Conservation (phyloP, 2,888 invertebrate genomes). For the Brenthis hecate region DNA sequence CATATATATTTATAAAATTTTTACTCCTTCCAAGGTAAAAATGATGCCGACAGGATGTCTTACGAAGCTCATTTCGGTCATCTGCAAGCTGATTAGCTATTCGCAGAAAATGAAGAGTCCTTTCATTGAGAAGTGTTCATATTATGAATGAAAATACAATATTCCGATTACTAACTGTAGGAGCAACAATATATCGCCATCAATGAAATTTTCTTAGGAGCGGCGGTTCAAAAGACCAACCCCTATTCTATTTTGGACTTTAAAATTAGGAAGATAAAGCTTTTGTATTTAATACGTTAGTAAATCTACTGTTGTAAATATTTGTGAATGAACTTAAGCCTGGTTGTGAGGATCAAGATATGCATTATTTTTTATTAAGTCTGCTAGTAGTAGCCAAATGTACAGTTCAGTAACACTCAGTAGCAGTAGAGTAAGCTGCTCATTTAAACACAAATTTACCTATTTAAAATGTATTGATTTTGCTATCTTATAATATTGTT, state of each 20-base stretch:
- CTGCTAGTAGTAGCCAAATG: conserved; percentile 25
- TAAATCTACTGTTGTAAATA: conserved; percentile 69
- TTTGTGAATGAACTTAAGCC: conserved; percentile 63
- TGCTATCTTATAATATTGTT: not conserved
- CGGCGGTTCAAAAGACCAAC: conserved; percentile 41
- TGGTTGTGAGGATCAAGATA: conserved; percentile 28
- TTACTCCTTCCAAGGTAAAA: no score
- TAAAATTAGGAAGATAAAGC: conserved; percentile 1
- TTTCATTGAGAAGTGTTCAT: conserved; percentile 20
- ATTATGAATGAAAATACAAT: conserved; percentile 41
- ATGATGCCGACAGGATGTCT: no score
- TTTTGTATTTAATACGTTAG: conserved; percentile 21
- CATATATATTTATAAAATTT: no score
- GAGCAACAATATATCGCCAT: conserved; percentile 46
- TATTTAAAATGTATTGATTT: conserved; percentile 15
- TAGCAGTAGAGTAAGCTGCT: conserved; percentile 1
- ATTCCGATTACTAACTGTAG: conserved; percentile 38
- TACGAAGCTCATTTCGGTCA: conserved; percentile 1
- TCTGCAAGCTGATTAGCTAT: conserved; percentile 11
- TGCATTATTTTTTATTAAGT: conserved; percentile 23
- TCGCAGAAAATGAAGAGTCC: conserved; percentile 26
- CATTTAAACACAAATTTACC: not conserved
- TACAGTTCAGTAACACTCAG: conserved; percentile 14
- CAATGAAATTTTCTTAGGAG: conserved; percentile 52
- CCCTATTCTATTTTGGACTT: conserved; percentile 33